Evolutionary conservation across 1,140 invertebrate species (phyloP).

Genomic region (Leptopilina clavipes): DNA sequence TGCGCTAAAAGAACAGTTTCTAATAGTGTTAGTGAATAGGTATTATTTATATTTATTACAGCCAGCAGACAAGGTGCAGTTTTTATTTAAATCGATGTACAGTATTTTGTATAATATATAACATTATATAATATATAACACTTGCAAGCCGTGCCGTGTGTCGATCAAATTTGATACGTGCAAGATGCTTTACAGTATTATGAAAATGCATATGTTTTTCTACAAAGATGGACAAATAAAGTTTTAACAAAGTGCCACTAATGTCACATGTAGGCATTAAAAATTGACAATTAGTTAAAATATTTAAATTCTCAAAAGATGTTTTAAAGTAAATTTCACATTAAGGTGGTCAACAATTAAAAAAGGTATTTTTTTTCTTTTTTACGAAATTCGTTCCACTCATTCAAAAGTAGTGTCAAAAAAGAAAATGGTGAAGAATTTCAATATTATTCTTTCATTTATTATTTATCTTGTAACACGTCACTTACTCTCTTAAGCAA

Average conservation of each 20-base stretch:
- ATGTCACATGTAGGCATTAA: too few species aligned
- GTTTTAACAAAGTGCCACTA: not conserved
- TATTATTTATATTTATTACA: constrained; percentile 9
- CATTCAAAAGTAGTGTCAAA: not conserved
- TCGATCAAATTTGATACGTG: not conserved
- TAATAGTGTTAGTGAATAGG: not conserved
- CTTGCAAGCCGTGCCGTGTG: not conserved
- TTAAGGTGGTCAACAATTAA: too few species aligned
- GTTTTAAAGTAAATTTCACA: too few species aligned
- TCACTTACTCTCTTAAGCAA: not conserved
- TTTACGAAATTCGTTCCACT: too few species aligned
- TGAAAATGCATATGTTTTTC: not conserved
- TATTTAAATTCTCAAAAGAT: too few species aligned
- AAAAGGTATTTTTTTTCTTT: too few species aligned
- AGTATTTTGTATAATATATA: not conserved
- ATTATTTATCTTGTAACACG: not conserved
- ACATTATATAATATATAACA: not conserved
- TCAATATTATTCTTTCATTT: not conserved
- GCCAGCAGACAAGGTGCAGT: constrained; percentile 10
- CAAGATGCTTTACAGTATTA: not conserved
- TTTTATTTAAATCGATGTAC: not conserved
- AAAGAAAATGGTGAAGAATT: not conserved
- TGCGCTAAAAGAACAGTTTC: not conserved
- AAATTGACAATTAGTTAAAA: too few species aligned
- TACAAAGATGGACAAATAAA: too few species aligned